Percentiles rank a stretch among this genome's conserved stretches.
Conservation (phyloP, 30 jellyfish, hydroid and myxozoan species). For the Sanderia malayensis region DNA sequence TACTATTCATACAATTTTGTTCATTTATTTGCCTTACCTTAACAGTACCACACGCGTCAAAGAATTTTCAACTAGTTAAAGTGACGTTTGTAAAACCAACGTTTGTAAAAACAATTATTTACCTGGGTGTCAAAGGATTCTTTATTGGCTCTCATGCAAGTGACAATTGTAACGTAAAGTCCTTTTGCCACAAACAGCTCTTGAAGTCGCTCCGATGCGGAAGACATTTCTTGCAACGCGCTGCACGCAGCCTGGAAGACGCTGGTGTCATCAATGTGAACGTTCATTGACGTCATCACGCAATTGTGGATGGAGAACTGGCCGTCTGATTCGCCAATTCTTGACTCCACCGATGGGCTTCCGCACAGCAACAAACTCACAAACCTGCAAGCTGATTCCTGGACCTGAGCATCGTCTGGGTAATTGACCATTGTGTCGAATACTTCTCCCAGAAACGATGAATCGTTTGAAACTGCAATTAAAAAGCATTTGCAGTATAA, state of each 20-base stretch:
- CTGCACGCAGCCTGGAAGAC: constrained; percentile 83
- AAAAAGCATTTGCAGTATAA: neutral
- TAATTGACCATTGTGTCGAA: constrained; percentile 61
- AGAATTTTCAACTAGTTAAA: too few species aligned
- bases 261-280: constrained; percentile 64
- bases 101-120: too few species aligned
- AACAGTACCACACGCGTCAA: too few species aligned
- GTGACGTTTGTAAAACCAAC: too few species aligned
- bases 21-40: too few species aligned
- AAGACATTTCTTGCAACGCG: constrained; percentile 73
- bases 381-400: constrained; percentile 79
- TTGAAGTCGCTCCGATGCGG: constrained; percentile 53
- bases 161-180: constrained; percentile 61
- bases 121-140: constrained; percentile 52
- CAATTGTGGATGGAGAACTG: constrained; percentile 70
- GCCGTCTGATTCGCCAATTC: constrained; percentile 84
- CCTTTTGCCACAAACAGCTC: constrained; percentile 76
- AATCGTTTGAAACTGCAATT: constrained; percentile 47
- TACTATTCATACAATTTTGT: too few species aligned
- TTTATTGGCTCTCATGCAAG: constrained; percentile 49
- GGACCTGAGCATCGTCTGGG: constrained; percentile 76
- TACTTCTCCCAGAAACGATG: constrained; percentile 48
- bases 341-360: constrained; percentile 36
- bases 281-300: constrained; percentile 74
- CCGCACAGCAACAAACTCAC: constrained; percentile 47